Evolutionary conservation across 2,888 invertebrate species (phyloP).

Genomic region (Heliothis peltigera): DNA sequence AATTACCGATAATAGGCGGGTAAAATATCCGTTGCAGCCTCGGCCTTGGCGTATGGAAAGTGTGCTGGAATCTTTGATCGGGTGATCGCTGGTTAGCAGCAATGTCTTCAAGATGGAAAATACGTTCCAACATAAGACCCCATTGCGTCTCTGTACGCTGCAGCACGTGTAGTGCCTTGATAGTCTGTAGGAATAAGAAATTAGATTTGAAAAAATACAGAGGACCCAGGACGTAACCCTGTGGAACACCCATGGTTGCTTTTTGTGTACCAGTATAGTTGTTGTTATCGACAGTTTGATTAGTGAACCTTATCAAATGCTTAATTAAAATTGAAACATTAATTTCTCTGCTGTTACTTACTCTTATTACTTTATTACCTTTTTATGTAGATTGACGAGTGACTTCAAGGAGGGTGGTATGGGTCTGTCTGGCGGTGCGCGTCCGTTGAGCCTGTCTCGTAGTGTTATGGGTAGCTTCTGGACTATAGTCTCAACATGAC

Average conservation of each 20-base stretch:
- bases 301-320: not conserved
- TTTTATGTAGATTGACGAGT: constrained; percentile 96
- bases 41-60: constrained; percentile 92
- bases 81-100: constrained; percentile 92
- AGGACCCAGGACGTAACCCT: constrained; percentile 13
- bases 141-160: constrained; percentile 98
- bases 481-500: constrained; percentile 96
- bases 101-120: constrained; percentile 96
- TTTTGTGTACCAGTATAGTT: not conserved
- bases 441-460: constrained; percentile 92
- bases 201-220: not conserved
- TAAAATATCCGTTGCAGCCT: constrained; percentile 90
- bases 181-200: constrained; percentile 87
- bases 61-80: constrained; percentile 91
- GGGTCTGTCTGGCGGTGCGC: constrained; percentile 90
- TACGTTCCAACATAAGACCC: constrained; percentile 95
- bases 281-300: not conserved
- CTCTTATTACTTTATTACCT: constrained; percentile 87
- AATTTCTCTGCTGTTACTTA: not conserved
- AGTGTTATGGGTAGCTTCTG: constrained; percentile 95
- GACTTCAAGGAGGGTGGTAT: constrained; percentile 94
- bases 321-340: not conserved
- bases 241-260: not conserved
- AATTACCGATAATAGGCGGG: constrained; percentile 91
- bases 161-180: constrained; percentile 97